Base-by-base conservation (phyloP, 2,797 vertebrate species). In the Melanotaenia pygmaea region DNA sequence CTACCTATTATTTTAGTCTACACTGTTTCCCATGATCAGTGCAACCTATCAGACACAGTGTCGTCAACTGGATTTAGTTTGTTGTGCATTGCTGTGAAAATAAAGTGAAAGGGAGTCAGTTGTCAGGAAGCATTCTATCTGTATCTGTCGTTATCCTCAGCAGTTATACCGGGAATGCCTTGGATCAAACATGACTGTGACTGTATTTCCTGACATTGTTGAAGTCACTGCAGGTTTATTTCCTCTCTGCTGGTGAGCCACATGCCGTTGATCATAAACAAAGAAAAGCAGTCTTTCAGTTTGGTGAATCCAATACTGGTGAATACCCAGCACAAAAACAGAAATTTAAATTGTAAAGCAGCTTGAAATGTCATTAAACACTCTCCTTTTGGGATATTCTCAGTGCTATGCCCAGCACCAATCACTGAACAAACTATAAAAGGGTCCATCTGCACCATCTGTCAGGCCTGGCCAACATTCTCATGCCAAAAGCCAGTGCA, bases 121-220 rank as follows among this genome's bases (percentile, higher is more conserved):
- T 22, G 47, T 5, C 37, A 30, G 38, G 35, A 60, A 60, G 62
- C 66, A 7, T 34, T 81, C 50, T 72, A 37, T 58, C 75, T 4
- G 24, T 20, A 40, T 58, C 37, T 4, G 0, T 51, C 66, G 72
- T 80, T 72, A 53, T 72, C 71, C 56, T 72, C 50, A 68, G 64
- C 22, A 4, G 75, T 79, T 8, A 51, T 22, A 62, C 67, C 67
- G 30, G 40, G 40, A 62, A 30, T 70, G 58, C 72, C 65, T 78
- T 77, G 83, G 82, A 88, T 82, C 57, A 76, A 71, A 79, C 72
- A 70, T 66, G 68, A 69, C 73, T 85, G 60, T 74, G 62, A 76
- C 82, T 35, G 38, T 12, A 45, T 78, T 92, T 92, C 91, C 90
- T 90, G 82, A 89, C 83, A 87, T 93, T 93, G 88, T 93, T 82